Conservation (phyloP, 2,888 invertebrate species). For the Caenorhabditis plicata region DNA sequence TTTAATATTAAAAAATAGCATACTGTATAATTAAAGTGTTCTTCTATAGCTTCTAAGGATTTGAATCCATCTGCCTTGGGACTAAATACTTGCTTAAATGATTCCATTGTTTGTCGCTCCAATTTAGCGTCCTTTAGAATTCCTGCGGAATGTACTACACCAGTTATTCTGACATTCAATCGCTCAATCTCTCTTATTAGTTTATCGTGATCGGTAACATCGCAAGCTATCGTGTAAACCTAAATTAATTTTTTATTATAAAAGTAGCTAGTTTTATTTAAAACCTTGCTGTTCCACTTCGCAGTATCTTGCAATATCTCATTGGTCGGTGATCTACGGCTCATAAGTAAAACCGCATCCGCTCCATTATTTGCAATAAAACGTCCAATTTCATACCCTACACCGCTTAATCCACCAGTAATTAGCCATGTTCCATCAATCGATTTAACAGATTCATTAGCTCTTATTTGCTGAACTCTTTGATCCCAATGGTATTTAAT, state of each 20-base stretch:
- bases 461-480: slow-evolving; percentile 28
- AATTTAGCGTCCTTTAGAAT: slow-evolving; percentile 47
- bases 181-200: slow-evolving; percentile 19
- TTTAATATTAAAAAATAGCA: neutral
- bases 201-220: slow-evolving; percentile 29
- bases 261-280: neutral
- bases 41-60: slow-evolving; percentile 34
- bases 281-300: slow-evolving; percentile 23
- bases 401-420: slow-evolving; percentile 59
- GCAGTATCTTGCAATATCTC: slow-evolving; percentile 16
- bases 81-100: slow-evolving; percentile 45
- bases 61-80: slow-evolving; percentile 49
- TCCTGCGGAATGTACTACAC: slow-evolving; percentile 59
- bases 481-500: slow-evolving; percentile 38
- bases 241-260: neutral
- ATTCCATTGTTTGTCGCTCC: slow-evolving; percentile 36
- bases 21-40: slow-evolving; percentile 26
- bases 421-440: slow-evolving; percentile 47
- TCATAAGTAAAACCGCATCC: slow-evolving; percentile 33
- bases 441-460: neutral
- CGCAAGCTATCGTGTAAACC: slow-evolving; percentile 34
- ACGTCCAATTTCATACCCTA: slow-evolving; percentile 54
- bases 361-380: slow-evolving; percentile 32
- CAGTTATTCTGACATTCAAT: slow-evolving; percentile 30
- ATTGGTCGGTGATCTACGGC: slow-evolving; percentile 34